These are phyloP conservation scores for Porites evermanni DNA, from an alignment of 92 coral and sea anemone genomes.

Conservation along the genomic window DNA sequence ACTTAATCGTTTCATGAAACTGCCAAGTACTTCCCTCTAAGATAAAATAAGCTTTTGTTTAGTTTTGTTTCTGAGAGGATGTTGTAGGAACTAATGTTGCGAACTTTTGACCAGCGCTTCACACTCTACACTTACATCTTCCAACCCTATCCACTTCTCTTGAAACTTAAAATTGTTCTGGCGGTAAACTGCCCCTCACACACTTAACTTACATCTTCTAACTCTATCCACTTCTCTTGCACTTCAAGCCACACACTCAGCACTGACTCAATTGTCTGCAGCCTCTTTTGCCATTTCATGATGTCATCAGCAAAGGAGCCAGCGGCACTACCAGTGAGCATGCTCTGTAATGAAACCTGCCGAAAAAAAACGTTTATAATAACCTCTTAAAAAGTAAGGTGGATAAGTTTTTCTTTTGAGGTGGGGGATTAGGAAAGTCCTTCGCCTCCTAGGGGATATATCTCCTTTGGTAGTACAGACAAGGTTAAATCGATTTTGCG, in stretches of 20 bases:
- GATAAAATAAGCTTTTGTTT: too few species aligned
- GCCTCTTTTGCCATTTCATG: slow-evolving; percentile 95
- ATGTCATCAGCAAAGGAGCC: slow-evolving; percentile 98
- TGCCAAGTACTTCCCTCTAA: too few species aligned
- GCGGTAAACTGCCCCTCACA: too few species aligned
- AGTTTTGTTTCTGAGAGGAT: too few species aligned
- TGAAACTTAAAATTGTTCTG: background rate
- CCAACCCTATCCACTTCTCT: too few species aligned
- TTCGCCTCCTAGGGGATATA: too few species aligned
- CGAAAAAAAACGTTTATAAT: background rate
- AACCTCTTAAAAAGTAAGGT: background rate
- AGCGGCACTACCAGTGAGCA: slow-evolving; percentile 97
- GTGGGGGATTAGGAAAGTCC: too few species aligned
- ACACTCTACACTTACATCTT: slow-evolving; percentile 29
- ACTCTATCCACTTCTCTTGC: slow-evolving; percentile 97
- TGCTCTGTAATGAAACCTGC: slow-evolving; percentile 96
- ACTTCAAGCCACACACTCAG: slow-evolving; percentile 97
- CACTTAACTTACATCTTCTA: slow-evolving; percentile 88
- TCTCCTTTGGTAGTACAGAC: too few species aligned
- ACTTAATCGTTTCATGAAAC: too few species aligned
- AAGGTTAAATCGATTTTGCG: too few species aligned
- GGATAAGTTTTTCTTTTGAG: background rate
- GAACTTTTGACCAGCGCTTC: too few species aligned
- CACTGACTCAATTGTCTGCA: slow-evolving; percentile 97
- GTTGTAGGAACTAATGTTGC: too few species aligned